Conservation (phyloP, 2,888 invertebrate genomes). For the Epinotia bilunana region DNA sequence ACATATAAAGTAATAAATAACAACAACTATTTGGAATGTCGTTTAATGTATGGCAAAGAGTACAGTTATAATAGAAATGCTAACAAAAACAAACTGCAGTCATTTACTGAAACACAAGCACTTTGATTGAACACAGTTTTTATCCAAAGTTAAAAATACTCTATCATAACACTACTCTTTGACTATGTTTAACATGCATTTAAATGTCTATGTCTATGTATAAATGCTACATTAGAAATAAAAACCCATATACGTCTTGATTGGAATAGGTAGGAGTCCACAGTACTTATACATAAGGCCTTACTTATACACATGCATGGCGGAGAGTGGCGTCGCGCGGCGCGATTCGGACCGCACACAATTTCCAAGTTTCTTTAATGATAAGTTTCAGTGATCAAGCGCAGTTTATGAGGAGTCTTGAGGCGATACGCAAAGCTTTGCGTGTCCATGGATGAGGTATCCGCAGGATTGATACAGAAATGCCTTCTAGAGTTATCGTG, state of each 20-base stretch:
- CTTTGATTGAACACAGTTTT: background rate
- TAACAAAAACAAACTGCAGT: background rate
- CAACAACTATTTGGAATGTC: conserved; percentile 39
- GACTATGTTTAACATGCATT: conserved; percentile 33
- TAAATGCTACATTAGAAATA: conserved; percentile 32
- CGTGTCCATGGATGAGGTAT: background rate
- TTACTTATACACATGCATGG: too few species aligned
- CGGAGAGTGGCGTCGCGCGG: too few species aligned
- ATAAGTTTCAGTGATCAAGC: background rate
- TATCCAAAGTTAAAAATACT: too few species aligned
- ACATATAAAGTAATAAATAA: conserved; percentile 38
- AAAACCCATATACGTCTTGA: background rate
- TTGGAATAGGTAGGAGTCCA: background rate
- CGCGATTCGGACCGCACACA: too few species aligned
- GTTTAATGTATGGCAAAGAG: conserved; percentile 14
- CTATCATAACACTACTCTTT: background rate
- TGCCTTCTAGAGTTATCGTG: background rate
- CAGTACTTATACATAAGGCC: background rate
- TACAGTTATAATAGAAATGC: background rate
- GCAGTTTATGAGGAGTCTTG: background rate
- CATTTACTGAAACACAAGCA: background rate
- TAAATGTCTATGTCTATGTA: conserved; percentile 26
- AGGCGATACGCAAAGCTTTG: background rate
- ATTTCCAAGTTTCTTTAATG: too few species aligned
- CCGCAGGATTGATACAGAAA: background rate